phyloP scores from a whole-genome alignment of 2,888 invertebrate species.

The Eutolmus rufibarbis region DNA sequence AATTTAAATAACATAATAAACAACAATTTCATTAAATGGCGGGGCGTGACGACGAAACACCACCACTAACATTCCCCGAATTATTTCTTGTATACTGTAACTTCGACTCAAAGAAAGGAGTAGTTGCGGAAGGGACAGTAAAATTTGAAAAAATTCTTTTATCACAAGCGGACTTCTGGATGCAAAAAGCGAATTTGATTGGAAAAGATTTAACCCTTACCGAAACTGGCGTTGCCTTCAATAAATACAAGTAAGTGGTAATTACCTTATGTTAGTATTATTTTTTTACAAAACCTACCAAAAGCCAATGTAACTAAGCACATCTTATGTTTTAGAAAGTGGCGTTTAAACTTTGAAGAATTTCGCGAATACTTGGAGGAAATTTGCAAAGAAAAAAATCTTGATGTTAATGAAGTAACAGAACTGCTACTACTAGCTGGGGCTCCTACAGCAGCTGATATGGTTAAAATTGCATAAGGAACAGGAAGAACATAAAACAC shows the following conservation, averaged over 20 bases:
- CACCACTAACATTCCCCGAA: not conserved
- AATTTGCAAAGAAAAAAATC: not conserved
- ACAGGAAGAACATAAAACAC: not conserved
- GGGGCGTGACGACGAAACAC: not conserved
- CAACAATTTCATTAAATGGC: not conserved
- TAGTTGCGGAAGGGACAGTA: not conserved
- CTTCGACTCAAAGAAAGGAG: not conserved
- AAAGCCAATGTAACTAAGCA: too few relatives aligned
- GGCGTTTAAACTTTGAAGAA: slow-evolving; percentile 24
- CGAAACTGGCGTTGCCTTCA: slow-evolving; percentile 55
- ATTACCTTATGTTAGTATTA: too few relatives aligned
- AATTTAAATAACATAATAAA: not conserved
- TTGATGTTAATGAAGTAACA: slow-evolving; percentile 1
- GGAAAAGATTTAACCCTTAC: slow-evolving; percentile 48
- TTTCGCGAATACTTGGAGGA: not conserved
- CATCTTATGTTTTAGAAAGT: not conserved
- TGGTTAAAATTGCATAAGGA: not conserved
- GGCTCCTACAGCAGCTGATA: not conserved
- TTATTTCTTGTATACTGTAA: not conserved
- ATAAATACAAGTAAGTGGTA: slow-evolving; percentile 52
- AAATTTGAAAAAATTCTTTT: slow-evolving; percentile 53
- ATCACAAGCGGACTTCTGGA: slow-evolving; percentile 54
- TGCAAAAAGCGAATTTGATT: slow-evolving; percentile 53
- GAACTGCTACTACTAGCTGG: not conserved
- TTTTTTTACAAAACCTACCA: too few relatives aligned